Evolutionary conservation across 2,113 vertebrate genomes (phyloP).

Genomic region (Marcusenius ussheri): DNA sequence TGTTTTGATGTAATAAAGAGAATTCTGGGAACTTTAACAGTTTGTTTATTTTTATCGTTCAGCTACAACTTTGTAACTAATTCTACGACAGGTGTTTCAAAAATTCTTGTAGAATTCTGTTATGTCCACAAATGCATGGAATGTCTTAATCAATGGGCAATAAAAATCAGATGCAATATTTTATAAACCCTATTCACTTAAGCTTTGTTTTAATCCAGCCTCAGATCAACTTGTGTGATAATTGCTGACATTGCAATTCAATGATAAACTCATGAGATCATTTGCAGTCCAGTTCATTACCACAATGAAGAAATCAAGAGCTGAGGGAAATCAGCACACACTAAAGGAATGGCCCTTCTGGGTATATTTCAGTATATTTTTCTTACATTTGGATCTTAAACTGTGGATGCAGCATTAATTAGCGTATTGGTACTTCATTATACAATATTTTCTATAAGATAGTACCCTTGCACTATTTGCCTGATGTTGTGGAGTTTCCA

Average conservation of each 20-base stretch:
- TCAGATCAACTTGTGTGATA: background rate
- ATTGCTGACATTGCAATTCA: background rate
- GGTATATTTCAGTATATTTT: background rate
- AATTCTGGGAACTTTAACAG: background rate
- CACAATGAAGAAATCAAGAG: background rate
- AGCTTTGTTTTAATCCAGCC: background rate
- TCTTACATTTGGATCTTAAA: background rate
- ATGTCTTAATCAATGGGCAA: constrained; percentile 1
- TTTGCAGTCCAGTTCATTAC: background rate
- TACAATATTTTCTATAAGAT: background rate
- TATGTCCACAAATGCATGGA: background rate
- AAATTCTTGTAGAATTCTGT: background rate
- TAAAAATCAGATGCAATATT: constrained; percentile 14
- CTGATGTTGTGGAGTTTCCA: background rate
- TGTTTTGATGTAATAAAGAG: background rate
- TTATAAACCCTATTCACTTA: background rate
- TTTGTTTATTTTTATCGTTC: background rate
- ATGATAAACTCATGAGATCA: background rate
- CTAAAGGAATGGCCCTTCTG: background rate
- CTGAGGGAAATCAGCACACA: background rate
- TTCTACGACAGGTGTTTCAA: background rate
- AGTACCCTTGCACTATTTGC: background rate
- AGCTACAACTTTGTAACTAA: background rate
- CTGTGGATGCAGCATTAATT: background rate
- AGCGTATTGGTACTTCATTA: background rate